Conservation (phyloP, 1,140 invertebrate genomes). For the Papilio polyxenes region DNA sequence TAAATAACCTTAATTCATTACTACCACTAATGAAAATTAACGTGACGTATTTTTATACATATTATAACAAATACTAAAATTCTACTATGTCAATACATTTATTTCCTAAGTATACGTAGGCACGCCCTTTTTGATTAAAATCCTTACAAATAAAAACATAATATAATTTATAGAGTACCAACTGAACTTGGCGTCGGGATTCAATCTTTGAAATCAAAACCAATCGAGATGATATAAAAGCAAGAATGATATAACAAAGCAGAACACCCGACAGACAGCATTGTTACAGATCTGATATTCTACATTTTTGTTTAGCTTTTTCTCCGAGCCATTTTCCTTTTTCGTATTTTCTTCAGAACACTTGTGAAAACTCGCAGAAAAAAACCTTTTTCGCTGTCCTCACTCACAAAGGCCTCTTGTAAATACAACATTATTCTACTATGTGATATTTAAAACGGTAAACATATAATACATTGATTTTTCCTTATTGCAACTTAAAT, state of each 20-base stretch:
- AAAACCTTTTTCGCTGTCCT: neutral
- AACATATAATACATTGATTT: no score
- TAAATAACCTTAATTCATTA: no score
- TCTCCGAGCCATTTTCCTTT: constrained; percentile 10
- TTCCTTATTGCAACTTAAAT: no score
- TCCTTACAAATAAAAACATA: neutral
- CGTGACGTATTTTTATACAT: no score
- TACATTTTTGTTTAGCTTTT: constrained; percentile 2
- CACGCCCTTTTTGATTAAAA: neutral
- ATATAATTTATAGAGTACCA: neutral
- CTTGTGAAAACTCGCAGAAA: constrained; percentile 20
- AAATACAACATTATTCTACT: neutral
- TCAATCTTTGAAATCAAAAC: constrained; percentile 9
- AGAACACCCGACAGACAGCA: constrained; percentile 23
- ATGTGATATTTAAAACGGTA: no score
- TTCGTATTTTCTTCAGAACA: constrained; percentile 1
- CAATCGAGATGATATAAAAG: constrained; percentile 18
- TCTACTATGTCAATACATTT: neutral
- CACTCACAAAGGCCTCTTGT: neutral
- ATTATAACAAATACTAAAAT: no score
- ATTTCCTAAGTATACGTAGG: neutral
- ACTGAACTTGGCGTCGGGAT: neutral
- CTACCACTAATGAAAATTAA: no score
- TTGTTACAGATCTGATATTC: constrained; percentile 9
- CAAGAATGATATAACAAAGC: constrained; percentile 12